phyloP scores from a whole-genome alignment of 2,888 invertebrate species.

The Hedychridium roseum region DNA sequence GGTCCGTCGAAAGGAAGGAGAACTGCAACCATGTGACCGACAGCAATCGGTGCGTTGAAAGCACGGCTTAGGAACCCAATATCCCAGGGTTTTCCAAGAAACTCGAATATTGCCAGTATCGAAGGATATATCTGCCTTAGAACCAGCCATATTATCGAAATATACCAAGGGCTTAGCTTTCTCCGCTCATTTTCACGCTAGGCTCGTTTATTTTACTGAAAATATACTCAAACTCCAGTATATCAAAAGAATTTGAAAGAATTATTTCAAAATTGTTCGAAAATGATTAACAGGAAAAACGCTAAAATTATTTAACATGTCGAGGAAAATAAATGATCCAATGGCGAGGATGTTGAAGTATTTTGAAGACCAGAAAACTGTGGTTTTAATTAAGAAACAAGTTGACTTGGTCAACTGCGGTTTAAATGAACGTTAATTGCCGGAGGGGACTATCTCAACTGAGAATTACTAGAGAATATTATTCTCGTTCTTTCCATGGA shows the following conservation, averaged over 20 bases:
- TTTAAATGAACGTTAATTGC: background rate
- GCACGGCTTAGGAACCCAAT: constrained; percentile 47
- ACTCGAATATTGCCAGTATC: constrained; percentile 43
- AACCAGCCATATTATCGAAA: background rate
- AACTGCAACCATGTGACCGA: too few relatives aligned
- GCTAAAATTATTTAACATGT: background rate
- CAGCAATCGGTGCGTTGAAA: too few relatives aligned
- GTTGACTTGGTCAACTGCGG: background rate
- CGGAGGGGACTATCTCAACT: background rate
- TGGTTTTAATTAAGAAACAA: background rate
- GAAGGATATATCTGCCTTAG: background rate
- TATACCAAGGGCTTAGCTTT: background rate
- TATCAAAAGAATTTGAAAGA: background rate
- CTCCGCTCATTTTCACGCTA: background rate
- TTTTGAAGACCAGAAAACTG: background rate
- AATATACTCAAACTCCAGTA: too few relatives aligned
- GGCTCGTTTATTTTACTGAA: too few relatives aligned
- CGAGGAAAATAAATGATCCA: background rate
- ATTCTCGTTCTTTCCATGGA: background rate
- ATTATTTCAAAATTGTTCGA: background rate
- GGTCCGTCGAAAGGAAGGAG: too few relatives aligned
- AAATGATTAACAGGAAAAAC: background rate
- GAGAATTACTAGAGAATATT: background rate
- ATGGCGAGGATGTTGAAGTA: background rate
- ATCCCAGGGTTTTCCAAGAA: constrained; percentile 38